Base-by-base conservation (phyloP, 2,113 vertebrate genomes). In the Plecotus auritus region DNA sequence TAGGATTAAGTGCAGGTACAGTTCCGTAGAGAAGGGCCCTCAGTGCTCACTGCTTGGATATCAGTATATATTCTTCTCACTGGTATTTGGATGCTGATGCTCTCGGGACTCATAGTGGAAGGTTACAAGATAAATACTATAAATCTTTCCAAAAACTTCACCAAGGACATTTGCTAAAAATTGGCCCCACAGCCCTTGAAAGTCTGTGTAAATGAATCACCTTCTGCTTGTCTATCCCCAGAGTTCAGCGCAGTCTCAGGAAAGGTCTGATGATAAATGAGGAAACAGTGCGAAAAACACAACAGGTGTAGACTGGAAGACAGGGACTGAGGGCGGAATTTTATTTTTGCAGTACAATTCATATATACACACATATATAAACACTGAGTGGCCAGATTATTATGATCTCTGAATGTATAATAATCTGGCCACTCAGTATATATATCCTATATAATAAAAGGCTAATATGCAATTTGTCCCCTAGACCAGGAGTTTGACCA, bases 1-100 rank as follows among this genome's bases (percentile, higher is more conserved):
- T 56, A 37, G 30, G 35, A 92, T 70, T 56, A 74, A 92, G 32
- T 0, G 0, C 3, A 35, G 10, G 64, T 30, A 23, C 17, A 22
- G 0, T 56, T 67, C 40, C 56, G 10, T 28, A 28, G 37, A 51
- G 54, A 64, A 72, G 13, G 12, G 10, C 51, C 8, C 0, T 7
- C 2, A 30, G 16, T 0, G 0, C 6, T 45, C 49, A 30, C 2
- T 40, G 10, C 26, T 1, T 1, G 5, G 26, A 42, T 61, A 17
- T 82, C 74, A 54, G 17, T 22, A 11, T 0, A 0, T 1, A 32
- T 22, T 30, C 1, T 70, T 17, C 66, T 78, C 42, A 2, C 7
- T 45, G 56, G 35, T 90, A 49, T 32, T 35, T 77, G 35, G 18
- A 37, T 78, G 30, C 40, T 61, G 32, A 28, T 49, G 13, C 45